These are phyloP conservation scores for Sturmia bella DNA, from an alignment of 2,888 invertebrate genomes.

Conservation along the genomic window DNA sequence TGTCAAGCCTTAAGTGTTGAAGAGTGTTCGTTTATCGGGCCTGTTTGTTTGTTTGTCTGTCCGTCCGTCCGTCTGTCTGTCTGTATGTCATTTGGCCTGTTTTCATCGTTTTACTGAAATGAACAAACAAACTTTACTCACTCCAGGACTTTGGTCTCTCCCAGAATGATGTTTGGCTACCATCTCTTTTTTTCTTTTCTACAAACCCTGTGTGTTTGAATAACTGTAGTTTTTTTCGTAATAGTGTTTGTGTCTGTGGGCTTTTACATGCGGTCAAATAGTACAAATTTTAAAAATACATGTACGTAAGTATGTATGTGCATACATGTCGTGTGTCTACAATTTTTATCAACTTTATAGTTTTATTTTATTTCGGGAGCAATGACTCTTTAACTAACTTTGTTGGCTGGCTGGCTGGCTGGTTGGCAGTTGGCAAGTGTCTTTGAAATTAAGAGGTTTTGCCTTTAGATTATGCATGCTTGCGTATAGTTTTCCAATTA, in stretches of 20 bases:
- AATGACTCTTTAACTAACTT: conserved; percentile 66
- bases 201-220: conserved; percentile 12
- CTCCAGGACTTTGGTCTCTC: conserved; percentile 32
- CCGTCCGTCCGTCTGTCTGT: conserved; percentile 27
- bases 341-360: conserved; percentile 50
- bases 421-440: conserved; percentile 47
- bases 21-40: conserved; percentile 39
- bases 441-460: conserved; percentile 30
- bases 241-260: conserved; percentile 30
- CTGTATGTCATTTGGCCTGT: conserved; percentile 64
- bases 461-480: conserved; percentile 26
- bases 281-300: conserved; percentile 53
- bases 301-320: background rate
- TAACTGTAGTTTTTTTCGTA: conserved; percentile 10
- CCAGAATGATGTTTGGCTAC: conserved; percentile 33
- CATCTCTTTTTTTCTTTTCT: conserved; percentile 2
- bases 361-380: conserved; percentile 53
- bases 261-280: conserved; percentile 64
- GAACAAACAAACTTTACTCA: conserved; percentile 48
- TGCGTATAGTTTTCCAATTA: conserved; percentile 54
- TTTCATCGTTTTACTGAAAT: conserved; percentile 56
- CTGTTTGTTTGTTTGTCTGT: conserved; percentile 57
- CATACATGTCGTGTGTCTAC: conserved; percentile 7
- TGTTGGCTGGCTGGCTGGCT: conserved; percentile 45
- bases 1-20: conserved; percentile 23